Conservation (phyloP, 2,113 vertebrate genomes). For the Plestiodon gilberti region DNA sequence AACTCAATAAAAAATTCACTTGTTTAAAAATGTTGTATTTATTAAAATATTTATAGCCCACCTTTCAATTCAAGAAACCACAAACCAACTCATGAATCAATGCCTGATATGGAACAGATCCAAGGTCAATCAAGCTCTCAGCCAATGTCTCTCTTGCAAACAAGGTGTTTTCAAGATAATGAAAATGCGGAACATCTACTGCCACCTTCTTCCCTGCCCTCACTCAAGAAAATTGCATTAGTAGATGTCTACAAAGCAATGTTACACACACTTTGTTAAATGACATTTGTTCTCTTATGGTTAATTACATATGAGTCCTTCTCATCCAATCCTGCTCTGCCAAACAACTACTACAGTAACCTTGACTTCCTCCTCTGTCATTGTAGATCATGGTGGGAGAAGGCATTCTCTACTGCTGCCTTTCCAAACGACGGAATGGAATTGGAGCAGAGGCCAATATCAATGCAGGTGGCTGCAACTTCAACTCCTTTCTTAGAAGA, state of each 20-base stretch:
- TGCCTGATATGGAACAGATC: neutral
- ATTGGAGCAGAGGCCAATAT: conserved; percentile 89
- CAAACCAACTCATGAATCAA: neutral
- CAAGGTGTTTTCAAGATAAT: neutral
- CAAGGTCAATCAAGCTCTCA: neutral
- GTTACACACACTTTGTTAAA: neutral
- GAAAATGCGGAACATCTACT: neutral
- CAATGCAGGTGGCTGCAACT: conserved; percentile 97
- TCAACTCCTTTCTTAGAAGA: conserved; percentile 97
- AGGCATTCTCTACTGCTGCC: conserved; percentile 96
- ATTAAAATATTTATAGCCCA: neutral
- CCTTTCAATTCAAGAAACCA: neutral
- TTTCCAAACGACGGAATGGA: conserved; percentile 86
- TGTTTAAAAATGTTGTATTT: neutral
- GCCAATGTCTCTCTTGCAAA: neutral
- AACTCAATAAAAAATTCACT: neutral
- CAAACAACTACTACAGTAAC: conserved; percentile 30
- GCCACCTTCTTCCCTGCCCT: conserved; percentile 3
- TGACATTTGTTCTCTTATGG: conserved; percentile 6
- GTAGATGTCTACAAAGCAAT: conserved; percentile 20
- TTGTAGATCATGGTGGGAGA: conserved; percentile 97
- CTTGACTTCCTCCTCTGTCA: conserved; percentile 59
- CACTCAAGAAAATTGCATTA: conserved; percentile 26
- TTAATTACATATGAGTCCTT: conserved; percentile 37
- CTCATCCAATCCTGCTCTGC: conserved; percentile 15